Conservation (phyloP, 2,797 vertebrate species). For the Echiichthys vipera region DNA sequence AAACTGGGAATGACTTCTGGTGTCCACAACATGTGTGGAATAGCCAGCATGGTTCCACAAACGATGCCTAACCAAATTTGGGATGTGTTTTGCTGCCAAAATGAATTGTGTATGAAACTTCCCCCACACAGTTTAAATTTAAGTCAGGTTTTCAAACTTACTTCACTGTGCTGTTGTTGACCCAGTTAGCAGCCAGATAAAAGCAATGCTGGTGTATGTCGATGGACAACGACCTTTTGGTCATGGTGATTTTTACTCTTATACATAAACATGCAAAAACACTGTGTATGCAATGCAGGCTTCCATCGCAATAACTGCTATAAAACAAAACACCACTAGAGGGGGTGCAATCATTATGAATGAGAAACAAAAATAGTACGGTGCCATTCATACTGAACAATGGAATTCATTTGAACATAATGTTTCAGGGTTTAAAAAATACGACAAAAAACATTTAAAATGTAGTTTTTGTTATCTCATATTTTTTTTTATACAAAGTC, state of each 20-base stretch:
- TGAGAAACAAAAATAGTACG: constrained; percentile 19
- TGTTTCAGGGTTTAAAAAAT: not conserved
- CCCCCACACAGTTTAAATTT: constrained; percentile 37
- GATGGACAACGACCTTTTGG: not conserved
- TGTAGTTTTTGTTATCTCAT: not conserved
- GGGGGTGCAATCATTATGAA: constrained; percentile 73
- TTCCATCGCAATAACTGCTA: constrained; percentile 12
- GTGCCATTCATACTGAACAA: rapidly evolving
- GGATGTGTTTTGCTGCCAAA: constrained; percentile 75
- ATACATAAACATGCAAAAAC: not conserved
- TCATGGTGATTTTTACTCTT: not conserved
- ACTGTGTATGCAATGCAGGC: not conserved
- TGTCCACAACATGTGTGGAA: constrained; percentile 72
- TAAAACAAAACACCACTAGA: constrained; percentile 72
- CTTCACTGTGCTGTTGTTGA: constrained; percentile 7
- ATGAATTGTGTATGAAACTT: constrained; percentile 66
- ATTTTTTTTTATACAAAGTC: not conserved
- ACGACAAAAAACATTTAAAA: too few species aligned
- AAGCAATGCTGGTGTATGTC: not conserved
- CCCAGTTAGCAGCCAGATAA: not conserved
- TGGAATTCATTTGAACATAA: not conserved
- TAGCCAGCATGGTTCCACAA: constrained; percentile 75
- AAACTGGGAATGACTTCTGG: constrained; percentile 81
- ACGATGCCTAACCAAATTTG: constrained; percentile 73
- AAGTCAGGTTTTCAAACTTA: constrained; percentile 17